These are phyloP conservation scores for Nomada ruficornis DNA, from an alignment of 2,888 invertebrate species.

Conservation along the genomic window DNA sequence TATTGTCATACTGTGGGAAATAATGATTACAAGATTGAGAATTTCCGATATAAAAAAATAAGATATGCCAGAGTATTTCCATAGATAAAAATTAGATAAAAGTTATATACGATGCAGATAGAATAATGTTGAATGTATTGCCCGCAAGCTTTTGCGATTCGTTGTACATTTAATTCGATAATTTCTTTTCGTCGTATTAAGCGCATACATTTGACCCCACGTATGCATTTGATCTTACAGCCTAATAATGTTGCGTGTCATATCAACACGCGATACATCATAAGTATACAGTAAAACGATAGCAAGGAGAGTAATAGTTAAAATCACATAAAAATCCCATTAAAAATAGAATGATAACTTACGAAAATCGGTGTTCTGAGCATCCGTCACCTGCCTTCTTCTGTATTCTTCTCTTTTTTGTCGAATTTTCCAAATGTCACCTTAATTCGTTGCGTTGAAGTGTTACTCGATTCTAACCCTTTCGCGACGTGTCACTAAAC, in stretches of 20 bases:
- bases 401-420: constrained; percentile 20
- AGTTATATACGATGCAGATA: too few relatives aligned
- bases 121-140: too few relatives aligned
- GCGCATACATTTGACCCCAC: too few relatives aligned
- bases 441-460: constrained; percentile 10
- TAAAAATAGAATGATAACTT: constrained; percentile 28
- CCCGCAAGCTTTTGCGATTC: too few relatives aligned
- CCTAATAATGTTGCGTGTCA: neutral
- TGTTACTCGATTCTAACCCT: constrained; percentile 58
- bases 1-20: too few relatives aligned
- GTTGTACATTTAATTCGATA: too few relatives aligned
- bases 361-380: constrained; percentile 52
- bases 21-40: too few relatives aligned
- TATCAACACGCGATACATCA: neutral
- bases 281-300: neutral
- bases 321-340: neutral
- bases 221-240: too few relatives aligned
- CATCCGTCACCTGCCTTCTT: constrained; percentile 47
- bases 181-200: too few relatives aligned
- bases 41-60: too few relatives aligned
- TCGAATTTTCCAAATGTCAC: constrained; percentile 24
- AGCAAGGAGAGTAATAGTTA: neutral
- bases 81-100: too few relatives aligned
- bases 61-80: too few relatives aligned
- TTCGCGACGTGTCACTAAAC: constrained; percentile 54